Percentiles rank a stretch among this genome's conserved stretches.
phyloP scores from a whole-genome alignment of 2,888 invertebrate species.

The Glaucopsyche alexis region DNA sequence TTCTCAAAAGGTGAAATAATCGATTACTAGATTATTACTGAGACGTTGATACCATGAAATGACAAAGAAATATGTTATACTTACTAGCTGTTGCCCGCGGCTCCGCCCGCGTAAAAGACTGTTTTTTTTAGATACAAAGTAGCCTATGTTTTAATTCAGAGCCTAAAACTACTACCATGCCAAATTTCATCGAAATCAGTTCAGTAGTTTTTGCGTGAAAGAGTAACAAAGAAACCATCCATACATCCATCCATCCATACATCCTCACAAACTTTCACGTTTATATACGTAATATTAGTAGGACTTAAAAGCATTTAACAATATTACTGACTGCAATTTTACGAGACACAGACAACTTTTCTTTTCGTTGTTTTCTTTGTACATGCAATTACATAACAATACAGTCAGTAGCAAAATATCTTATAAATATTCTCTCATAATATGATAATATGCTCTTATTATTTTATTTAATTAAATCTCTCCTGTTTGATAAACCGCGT shows the following conservation, averaged over 20 bases:
- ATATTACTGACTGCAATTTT: conserved; percentile 1
- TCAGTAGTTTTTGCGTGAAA: no score
- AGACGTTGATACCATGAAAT: background rate
- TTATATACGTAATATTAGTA: no score
- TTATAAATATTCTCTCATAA: background rate
- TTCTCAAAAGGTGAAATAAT: background rate
- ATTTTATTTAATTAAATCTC: background rate
- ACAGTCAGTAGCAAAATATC: background rate
- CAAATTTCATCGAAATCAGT: no score
- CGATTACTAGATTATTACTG: background rate
- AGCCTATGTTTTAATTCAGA: no score
- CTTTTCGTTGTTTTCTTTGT: background rate
- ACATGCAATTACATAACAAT: conserved; percentile 5
- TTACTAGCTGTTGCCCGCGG: no score
- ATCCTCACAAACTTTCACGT: no score
- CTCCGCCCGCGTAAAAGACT: no score
- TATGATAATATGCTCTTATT: no score
- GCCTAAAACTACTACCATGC: no score
- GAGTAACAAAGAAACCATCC: no score
- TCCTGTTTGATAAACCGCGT: background rate
- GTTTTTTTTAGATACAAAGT: no score
- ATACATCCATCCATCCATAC: no score
- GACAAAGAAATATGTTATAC: background rate
- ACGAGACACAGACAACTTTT: background rate
- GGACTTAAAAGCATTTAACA: background rate